Evolutionary conservation across 2,888 invertebrate species (phyloP).

Genomic region (Caenorhabditis sinica): DNA sequence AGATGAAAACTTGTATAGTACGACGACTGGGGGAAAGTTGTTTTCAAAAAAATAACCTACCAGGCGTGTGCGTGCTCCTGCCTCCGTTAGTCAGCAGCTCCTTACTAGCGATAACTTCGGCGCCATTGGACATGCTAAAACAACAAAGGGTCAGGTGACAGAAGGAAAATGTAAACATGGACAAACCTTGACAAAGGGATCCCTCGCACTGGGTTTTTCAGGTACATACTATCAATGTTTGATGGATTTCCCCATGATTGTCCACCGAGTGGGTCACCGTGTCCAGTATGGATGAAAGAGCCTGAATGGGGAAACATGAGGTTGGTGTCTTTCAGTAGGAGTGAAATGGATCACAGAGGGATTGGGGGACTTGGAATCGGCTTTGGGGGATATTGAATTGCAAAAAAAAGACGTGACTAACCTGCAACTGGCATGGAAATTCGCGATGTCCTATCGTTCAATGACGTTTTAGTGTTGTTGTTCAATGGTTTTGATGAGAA

Average conservation of each 20-base stretch:
- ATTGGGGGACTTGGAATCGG: background rate
- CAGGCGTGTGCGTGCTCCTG: constrained; percentile 36
- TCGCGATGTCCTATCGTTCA: constrained; percentile 40
- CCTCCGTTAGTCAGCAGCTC: constrained; percentile 56
- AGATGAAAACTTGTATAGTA: constrained; percentile 1
- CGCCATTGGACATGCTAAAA: constrained; percentile 61
- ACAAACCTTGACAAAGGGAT: constrained; percentile 66
- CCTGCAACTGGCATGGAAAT: constrained; percentile 61
- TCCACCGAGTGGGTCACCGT: constrained; percentile 79
- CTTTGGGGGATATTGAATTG: background rate
- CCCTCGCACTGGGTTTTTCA: constrained; percentile 80
- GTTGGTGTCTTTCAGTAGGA: background rate
- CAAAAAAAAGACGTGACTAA: constrained; percentile 12
- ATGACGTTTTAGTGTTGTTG: constrained; percentile 42
- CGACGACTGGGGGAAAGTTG: background rate
- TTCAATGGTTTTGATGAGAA: constrained; percentile 31
- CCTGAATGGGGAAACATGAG: constrained; percentile 66
- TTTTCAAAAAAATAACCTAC: constrained; percentile 32
- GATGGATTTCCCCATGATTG: constrained; percentile 91
- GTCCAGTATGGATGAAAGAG: constrained; percentile 90
- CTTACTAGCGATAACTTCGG: constrained; percentile 56
- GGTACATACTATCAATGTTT: constrained; percentile 87
- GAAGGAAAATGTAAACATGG: too few relatives aligned
- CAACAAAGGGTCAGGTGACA: constrained; percentile 5
- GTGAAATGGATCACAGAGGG: background rate